These are phyloP conservation scores for Brassicogethes aeneus DNA, from an alignment of 2,888 invertebrate genomes.

Conservation along the genomic window DNA sequence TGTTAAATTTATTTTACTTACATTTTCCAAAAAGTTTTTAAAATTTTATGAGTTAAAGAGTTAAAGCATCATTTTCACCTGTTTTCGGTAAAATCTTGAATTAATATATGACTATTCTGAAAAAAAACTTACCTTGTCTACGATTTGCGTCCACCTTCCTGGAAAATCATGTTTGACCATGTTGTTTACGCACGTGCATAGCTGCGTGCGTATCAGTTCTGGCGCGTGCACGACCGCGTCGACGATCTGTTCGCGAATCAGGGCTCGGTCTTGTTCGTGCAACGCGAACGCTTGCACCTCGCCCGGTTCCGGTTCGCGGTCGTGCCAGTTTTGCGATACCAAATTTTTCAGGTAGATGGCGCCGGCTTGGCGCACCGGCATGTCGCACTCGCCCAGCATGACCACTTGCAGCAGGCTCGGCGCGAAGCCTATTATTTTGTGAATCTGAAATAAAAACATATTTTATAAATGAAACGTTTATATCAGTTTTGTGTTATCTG, in stretches of 20 bases:
- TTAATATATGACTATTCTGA: no score
- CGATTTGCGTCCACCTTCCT: constrained; percentile 87
- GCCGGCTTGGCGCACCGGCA: constrained; percentile 91
- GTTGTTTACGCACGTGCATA: constrained; percentile 85
- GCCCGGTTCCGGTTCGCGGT: constrained; percentile 62
- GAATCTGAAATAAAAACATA: constrained; percentile 51
- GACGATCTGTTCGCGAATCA: constrained; percentile 89
- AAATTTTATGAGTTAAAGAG: no score
- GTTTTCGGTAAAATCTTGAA: no score
- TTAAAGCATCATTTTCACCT: no score
- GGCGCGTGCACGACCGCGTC: constrained; percentile 92
- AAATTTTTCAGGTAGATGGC: constrained; percentile 96
- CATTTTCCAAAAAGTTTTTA: no score
- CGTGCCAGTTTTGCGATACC: constrained; percentile 81
- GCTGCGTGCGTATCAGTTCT: constrained; percentile 79
- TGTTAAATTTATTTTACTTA: no score
- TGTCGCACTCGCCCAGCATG: constrained; percentile 81
- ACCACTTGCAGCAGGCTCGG: constrained; percentile 90
- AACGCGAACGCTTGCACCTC: constrained; percentile 74
- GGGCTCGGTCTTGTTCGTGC: constrained; percentile 92
- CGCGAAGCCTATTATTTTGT: constrained; percentile 94
- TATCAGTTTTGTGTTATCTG: no score
- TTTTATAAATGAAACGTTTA: no score
- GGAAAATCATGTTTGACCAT: constrained; percentile 97
- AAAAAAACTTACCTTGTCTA: constrained; percentile 84